Percentiles rank a stretch among this genome's conserved stretches.
Conservation (phyloP, 2,888 invertebrate species). For the Perithous albicinctus region DNA sequence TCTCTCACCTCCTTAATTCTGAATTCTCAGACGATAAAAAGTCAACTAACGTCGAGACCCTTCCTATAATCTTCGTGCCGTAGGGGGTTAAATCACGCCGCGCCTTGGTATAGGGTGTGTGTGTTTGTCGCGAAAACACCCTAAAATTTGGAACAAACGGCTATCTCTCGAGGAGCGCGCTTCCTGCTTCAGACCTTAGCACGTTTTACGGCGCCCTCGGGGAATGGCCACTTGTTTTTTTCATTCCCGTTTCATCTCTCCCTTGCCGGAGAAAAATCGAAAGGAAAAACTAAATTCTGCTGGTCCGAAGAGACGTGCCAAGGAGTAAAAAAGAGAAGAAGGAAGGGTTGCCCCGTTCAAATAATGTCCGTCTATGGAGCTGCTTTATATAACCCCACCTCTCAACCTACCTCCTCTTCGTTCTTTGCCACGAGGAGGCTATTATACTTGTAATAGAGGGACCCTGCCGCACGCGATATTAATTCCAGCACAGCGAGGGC, state of each 20-base stretch:
- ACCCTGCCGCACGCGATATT: constrained; percentile 34
- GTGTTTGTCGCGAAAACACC: constrained; percentile 46
- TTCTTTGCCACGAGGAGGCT: constrained; percentile 26
- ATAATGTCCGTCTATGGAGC: constrained; percentile 39
- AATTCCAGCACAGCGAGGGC: constrained; percentile 44
- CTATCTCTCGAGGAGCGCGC: constrained; percentile 29
- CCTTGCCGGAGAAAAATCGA: constrained; percentile 39
- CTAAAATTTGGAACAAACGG: constrained; percentile 61
- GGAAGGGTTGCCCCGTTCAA: constrained; percentile 32
- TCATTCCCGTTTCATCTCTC: constrained; percentile 17
- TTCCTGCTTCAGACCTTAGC: constrained; percentile 50
- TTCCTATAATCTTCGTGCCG: constrained; percentile 3
- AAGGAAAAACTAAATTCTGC: constrained; percentile 13
- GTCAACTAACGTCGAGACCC: constrained; percentile 47
- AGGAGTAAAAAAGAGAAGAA: constrained; percentile 22
- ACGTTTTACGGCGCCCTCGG: constrained; percentile 58
- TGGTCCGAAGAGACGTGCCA: neutral
- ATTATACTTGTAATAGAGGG: constrained; percentile 31
- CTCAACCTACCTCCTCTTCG: constrained; percentile 10
- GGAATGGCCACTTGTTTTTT: constrained; percentile 55
- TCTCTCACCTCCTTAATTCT: constrained; percentile 36
- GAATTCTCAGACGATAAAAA: constrained; percentile 53
- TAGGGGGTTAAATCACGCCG: constrained; percentile 3
- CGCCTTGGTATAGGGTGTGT: neutral
- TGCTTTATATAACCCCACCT: neutral